These are phyloP conservation scores for Varanus komodoensis DNA, from an alignment of 2,113 vertebrate genomes.

Conservation along the genomic window DNA sequence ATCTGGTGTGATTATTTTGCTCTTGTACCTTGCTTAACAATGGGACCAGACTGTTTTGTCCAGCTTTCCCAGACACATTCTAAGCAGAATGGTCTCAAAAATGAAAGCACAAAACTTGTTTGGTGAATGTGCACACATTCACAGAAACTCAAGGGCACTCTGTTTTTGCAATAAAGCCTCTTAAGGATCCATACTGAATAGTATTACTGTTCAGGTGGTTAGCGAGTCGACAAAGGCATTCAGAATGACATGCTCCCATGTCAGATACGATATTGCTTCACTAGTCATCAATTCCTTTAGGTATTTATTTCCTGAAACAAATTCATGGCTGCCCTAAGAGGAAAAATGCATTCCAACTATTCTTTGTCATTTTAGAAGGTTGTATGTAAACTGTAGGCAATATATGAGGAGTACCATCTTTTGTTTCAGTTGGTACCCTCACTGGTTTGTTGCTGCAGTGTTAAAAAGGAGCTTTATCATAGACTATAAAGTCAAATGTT, in stretches of 20 bases:
- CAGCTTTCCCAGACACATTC: constrained; percentile 20
- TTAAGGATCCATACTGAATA: constrained; percentile 33
- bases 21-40: not conserved
- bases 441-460: constrained; percentile 18
- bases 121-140: not conserved
- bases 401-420: constrained; percentile 21
- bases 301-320: constrained; percentile 38
- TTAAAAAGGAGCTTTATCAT: constrained; percentile 13
- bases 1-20: not conserved
- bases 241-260: constrained; percentile 43
- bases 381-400: constrained; percentile 11
- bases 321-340: not conserved
- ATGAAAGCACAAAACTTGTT: not conserved
- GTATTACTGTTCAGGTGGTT: constrained; percentile 16
- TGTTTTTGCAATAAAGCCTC: constrained; percentile 29
- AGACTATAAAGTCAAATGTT: constrained; percentile 27
- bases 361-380: constrained; percentile 35
- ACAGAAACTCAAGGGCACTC: constrained; percentile 12
- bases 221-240: constrained; percentile 26
- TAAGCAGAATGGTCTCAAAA: not conserved
- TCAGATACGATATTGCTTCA: constrained; percentile 27
- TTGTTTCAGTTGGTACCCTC: constrained; percentile 34
- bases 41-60: not conserved
- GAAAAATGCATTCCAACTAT: not conserved
- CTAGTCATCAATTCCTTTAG: not conserved